Evolutionary conservation across 2,888 invertebrate genomes (phyloP).

Genomic region (Dynastes hyllus): DNA sequence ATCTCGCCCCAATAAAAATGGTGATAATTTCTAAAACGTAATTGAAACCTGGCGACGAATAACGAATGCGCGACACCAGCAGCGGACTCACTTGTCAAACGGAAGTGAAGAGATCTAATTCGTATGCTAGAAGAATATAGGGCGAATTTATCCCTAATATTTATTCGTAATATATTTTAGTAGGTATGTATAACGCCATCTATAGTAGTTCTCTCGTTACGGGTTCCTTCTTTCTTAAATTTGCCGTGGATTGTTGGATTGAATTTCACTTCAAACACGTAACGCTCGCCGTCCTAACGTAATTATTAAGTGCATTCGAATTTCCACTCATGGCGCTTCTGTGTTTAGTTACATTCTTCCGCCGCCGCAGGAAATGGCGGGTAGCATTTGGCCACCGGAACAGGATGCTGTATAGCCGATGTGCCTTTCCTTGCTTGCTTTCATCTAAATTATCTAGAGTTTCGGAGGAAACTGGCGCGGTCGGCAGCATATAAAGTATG

Average conservation of each 20-base stretch:
- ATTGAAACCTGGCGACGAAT: slow-evolving; percentile 10
- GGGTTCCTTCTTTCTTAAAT: slow-evolving; percentile 28
- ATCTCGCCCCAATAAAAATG: slow-evolving; percentile 1
- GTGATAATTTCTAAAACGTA: slow-evolving; percentile 9
- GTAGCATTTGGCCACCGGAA: slow-evolving; percentile 56
- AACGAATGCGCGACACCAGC: no score
- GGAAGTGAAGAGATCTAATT: not conserved
- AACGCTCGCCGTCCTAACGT: slow-evolving; percentile 53
- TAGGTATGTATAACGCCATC: not conserved
- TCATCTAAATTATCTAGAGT: slow-evolving; percentile 52
- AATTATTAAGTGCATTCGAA: slow-evolving; percentile 58
- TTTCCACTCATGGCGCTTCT: slow-evolving; percentile 54
- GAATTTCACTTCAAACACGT: slow-evolving; percentile 50
- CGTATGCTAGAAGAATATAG: slow-evolving; percentile 25
- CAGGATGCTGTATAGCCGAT: slow-evolving; percentile 55
- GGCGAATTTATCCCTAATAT: slow-evolving; percentile 6
- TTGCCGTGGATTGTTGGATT: slow-evolving; percentile 19
- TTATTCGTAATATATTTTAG: slow-evolving; percentile 21
- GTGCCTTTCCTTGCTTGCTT: slow-evolving; percentile 46
- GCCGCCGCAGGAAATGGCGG: slow-evolving; percentile 51
- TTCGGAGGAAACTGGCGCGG: slow-evolving; percentile 26
- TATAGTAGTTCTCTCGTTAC: not conserved
- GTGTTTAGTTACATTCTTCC: slow-evolving; percentile 56
- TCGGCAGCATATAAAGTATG: slow-evolving; percentile 42
- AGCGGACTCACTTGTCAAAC: not conserved